A percentile compares a stretch with the other conserved stretches of the same genome.
Conservation (phyloP, 2,113 vertebrate genomes). For the Gymnobelideus leadbeateri region DNA sequence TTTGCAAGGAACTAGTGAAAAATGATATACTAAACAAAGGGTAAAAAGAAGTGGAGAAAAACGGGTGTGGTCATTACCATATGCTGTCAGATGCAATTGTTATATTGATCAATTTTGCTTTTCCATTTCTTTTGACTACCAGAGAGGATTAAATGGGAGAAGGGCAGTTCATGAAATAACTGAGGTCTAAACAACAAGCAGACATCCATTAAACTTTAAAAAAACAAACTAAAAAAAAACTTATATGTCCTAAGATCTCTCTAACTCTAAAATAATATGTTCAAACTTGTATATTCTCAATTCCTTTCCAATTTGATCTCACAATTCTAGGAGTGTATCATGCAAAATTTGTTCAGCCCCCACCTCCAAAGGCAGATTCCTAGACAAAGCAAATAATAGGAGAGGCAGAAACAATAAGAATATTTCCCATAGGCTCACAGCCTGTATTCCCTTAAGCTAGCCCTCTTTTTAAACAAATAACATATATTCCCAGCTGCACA, state of each 20-base stretch:
- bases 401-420: background rate
- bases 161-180: background rate
- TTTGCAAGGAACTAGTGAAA: too few species aligned
- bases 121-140: background rate
- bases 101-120: background rate
- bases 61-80: background rate
- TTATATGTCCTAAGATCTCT: background rate
- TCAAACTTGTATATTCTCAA: background rate
- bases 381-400: background rate
- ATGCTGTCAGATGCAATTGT: background rate
- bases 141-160: background rate
- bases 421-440: background rate
- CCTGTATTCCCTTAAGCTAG: background rate
- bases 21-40: too few species aligned
- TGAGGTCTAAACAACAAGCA: background rate
- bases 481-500: background rate
- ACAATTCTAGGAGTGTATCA: background rate
- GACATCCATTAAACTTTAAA: background rate
- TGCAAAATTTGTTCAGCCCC: background rate
- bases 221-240: background rate
- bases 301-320: background rate
- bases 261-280: background rate
- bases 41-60: background rate
- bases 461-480: background rate
- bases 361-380: background rate